Base-by-base conservation (phyloP, 2,797 vertebrate species). In the Cirrhinus mrigala region DNA sequence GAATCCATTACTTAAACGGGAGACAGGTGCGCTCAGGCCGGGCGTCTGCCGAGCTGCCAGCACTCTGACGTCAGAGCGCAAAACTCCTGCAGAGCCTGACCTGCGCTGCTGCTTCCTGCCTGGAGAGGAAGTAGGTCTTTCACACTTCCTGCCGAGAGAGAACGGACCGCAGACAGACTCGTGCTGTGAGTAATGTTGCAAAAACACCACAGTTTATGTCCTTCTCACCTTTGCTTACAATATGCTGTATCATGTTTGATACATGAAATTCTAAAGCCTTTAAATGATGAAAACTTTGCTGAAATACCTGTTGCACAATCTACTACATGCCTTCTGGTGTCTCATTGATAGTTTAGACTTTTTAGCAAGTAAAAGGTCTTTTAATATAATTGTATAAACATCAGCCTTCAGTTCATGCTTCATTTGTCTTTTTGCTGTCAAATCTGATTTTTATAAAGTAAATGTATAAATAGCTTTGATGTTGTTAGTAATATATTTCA, bases 1-100 rank as follows among this genome's bases (percentile, higher is more conserved):
- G 84, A 86, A 86, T 87, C 81, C 85, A 79, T 71, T 84, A 87
- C 85, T 82, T 84, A 82, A 68, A 60, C 33, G 71, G 71, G 74
- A 88, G 83, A 86, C 73, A 78, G 85, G 76, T 73, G 83, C 56
- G 50, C 18, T 40, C 75, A 20, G 62, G 58, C 56, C 74, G 74
- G 9, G 64, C 54, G 52, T 70, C 79, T 29, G 70, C 9, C 16
- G 46, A 58, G 74, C 48, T 56, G 16, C 81, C 81, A 62, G 69
- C 7, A 62, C 69, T 82, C 40, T 83, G 79, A 85, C 83, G 33
- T 83, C 75, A 89, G 66, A 24, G 68, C 18, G 54, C 54, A 58
- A 74, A 64, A 44, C 69, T 81, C 82, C 68, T 16, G 37, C 68
- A 22, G 80, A 22, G 22, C 22, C 64, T 82, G 83, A 85, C 69